Conservation (phyloP, 1,140 invertebrate genomes). For the Ectropis grisescens region DNA sequence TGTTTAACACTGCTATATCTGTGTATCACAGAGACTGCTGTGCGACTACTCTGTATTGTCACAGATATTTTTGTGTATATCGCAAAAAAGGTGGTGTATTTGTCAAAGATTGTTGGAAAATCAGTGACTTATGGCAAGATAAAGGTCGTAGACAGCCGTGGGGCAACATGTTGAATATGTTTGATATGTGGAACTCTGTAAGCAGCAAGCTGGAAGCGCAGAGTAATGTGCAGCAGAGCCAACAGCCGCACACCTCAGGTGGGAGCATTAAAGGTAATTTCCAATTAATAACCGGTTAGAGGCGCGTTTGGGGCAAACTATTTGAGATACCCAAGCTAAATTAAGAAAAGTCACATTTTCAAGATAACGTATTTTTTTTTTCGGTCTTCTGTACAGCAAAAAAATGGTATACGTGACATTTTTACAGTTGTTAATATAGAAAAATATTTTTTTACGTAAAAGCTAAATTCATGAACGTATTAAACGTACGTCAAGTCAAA, state of each 20-base stretch:
- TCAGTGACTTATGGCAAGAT: too few relatives aligned
- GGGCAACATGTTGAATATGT: slow-evolving; percentile 77
- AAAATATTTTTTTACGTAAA: background rate
- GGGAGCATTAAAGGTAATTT: slow-evolving; percentile 88
- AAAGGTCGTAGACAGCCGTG: too few relatives aligned
- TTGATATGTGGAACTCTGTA: slow-evolving; percentile 89
- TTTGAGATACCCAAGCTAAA: background rate
- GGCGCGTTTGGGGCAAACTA: slow-evolving; percentile 7
- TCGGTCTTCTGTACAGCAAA: background rate
- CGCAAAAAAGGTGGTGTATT: too few relatives aligned
- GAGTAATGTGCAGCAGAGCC: slow-evolving; percentile 74
- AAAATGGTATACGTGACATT: background rate
- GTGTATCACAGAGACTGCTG: too few relatives aligned
- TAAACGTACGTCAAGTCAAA: too few relatives aligned
- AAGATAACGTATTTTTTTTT: background rate
- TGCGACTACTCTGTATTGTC: too few relatives aligned
- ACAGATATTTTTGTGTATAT: slow-evolving; percentile 29
- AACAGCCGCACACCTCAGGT: slow-evolving; percentile 82
- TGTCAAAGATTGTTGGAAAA: too few relatives aligned
- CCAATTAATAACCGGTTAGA: slow-evolving; percentile 27
- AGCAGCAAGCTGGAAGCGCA: slow-evolving; percentile 84
- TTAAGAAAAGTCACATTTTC: background rate
- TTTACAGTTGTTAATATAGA: background rate
- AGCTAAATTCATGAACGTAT: too few relatives aligned
- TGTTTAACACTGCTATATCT: too few relatives aligned